Evolutionary conservation across 2,797 vertebrate genomes (phyloP).

Genomic region (Acomys russatus): DNA sequence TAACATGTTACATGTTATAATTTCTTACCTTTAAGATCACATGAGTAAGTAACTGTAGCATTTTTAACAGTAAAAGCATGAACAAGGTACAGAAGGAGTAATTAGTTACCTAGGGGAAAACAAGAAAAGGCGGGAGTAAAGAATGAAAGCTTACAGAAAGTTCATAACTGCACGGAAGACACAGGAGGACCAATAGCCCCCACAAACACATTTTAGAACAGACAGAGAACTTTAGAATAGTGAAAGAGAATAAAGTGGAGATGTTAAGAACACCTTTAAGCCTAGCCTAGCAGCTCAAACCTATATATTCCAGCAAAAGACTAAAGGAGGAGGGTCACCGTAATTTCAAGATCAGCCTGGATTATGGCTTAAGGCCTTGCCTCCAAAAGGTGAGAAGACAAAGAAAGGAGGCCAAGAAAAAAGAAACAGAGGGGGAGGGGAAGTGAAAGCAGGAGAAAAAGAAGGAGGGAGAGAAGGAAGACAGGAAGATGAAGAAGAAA

Average conservation of each 20-base stretch:
- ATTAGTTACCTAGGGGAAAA: neutral
- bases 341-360: neutral
- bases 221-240: conserved; percentile 30
- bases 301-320: neutral
- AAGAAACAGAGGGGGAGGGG: no score
- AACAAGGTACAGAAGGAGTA: neutral
- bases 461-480: neutral
- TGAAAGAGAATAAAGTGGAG: conserved; percentile 1
- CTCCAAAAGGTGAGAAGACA: neutral
- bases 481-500: neutral
- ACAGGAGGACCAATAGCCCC: neutral
- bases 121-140: neutral
- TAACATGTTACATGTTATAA: neutral
- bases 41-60: neutral
- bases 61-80: neutral
- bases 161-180: neutral
- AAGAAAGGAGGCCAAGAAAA: neutral
- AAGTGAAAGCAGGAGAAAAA: neutral
- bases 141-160: conserved; percentile 34
- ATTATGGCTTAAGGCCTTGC: neutral
- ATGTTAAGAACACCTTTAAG: conserved; percentile 1
- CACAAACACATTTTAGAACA: neutral
- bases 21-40: conserved; percentile 19
- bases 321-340: neutral
- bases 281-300: neutral